Evolutionary conservation across 2,113 vertebrate genomes (phyloP), one percentile per base, ranked within the genome.

Genomic region (Mesocricetus auratus): DNA sequence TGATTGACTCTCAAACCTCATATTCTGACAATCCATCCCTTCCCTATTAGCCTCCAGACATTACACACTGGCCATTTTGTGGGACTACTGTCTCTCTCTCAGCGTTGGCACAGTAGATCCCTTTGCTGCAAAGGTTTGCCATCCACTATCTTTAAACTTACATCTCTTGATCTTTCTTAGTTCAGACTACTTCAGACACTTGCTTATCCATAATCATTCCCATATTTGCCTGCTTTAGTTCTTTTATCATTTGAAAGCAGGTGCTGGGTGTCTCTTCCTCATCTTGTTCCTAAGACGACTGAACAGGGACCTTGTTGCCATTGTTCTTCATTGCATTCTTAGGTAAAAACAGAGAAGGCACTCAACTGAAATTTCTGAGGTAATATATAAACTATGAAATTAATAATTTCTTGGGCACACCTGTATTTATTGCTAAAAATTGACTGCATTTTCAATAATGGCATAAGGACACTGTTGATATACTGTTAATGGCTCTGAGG

Each of bases 371-470:
- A 69, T 74, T 74, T 73, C 56, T 83, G 60, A 66, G 29, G 56
- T 85, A 71, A 39, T 50, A 24, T 31, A 93, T 22, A 88, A 79
- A 74, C 24, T 50, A 87, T 16, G 6, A 95, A 86, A 79, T 93
- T 82, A 74, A 78, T 91, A 82, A 69, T 83, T 93, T 58, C 64
- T 7, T 47, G 42, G 42, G 33, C 47, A 26, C 50, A 33, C 17
- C 82, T 9, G 87, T 75, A 42, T 29, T 93, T 93, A n/a, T 83
- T 86, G 86, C 24, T 74, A 82, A 91, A 83, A 91, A 11, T 60
- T 77, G 39, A 0, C 12, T 45, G n/a, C 33, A 17, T 53, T 88
- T 21, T 97, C 42, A 79, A 56, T 79, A 83, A 94, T 73, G 22
- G 13, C 33, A 29, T 36, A 93, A 42, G 29, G 92, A 83, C 60